Evolutionary conservation across 2,113 vertebrate genomes (phyloP).

Genomic region (Spea bombifrons): DNA sequence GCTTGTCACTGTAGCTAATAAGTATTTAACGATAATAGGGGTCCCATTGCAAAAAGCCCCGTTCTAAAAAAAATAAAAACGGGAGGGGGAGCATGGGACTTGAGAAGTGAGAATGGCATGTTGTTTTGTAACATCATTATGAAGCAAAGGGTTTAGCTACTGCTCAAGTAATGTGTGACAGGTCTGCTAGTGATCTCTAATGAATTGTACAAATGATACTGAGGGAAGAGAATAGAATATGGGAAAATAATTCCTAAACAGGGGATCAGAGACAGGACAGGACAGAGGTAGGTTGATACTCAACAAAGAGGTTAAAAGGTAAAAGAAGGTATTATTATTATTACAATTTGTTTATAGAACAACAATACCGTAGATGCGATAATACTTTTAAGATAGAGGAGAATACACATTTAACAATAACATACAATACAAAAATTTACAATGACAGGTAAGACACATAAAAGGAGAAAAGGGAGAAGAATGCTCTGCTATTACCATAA

Average conservation of each 20-base stretch:
- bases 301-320: neutral
- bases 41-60: constrained; percentile 31
- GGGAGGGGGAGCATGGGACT: neutral
- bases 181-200: constrained; percentile 20
- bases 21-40: constrained; percentile 46
- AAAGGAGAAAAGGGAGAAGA: no score
- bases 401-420: no score
- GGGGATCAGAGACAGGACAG: no score
- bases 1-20: constrained; percentile 41
- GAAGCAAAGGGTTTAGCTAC: constrained; percentile 19
- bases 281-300: neutral
- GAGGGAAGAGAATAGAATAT: neutral
- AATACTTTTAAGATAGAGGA: no score
- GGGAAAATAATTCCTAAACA: no score
- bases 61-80: constrained; percentile 9
- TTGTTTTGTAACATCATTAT: constrained; percentile 34
- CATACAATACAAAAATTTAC: no score
- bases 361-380: no score
- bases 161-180: constrained; percentile 21
- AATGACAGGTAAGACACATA: no score
- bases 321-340: accelerated
- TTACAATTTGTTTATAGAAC: no score
- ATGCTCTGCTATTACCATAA: no score
- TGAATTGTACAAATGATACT: constrained; percentile 14
- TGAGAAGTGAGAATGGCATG: constrained; percentile 11